Evolutionary conservation across 1,140 invertebrate species (phyloP).

Genomic region (Eumaeus atala): DNA sequence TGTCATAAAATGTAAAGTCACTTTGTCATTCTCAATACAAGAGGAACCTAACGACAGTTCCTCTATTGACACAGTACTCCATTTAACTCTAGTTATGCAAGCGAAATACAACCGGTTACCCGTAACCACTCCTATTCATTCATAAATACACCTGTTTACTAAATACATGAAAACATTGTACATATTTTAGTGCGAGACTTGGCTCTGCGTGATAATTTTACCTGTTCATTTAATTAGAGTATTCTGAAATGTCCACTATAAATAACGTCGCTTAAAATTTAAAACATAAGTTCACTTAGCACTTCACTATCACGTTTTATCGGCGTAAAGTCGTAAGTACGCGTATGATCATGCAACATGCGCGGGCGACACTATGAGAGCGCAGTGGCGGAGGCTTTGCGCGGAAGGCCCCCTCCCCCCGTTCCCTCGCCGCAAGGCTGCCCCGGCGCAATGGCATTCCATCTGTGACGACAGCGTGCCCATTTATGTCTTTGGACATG

Average conservation of each 20-base stretch:
- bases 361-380: conserved; percentile 50
- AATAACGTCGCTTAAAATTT: no score
- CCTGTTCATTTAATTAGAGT: no score
- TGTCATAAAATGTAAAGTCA: conserved; percentile 46
- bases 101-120: conserved; percentile 25
- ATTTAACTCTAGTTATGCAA: conserved; percentile 45
- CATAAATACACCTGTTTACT: conserved; percentile 44
- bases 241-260: no score
- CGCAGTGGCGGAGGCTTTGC: conserved; percentile 53
- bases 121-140: conserved; percentile 39
- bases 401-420: conserved; percentile 41
- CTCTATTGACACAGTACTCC: conserved; percentile 45
- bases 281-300: no score
- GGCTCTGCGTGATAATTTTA: no score
- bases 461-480: conserved; percentile 67
- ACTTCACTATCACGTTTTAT: no score
- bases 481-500: conserved; percentile 71
- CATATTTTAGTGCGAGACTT: no score
- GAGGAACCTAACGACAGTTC: conserved; percentile 28
- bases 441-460: conserved; percentile 59
- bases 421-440: conserved; percentile 53
- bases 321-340: conserved; percentile 5
- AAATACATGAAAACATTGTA: not conserved
- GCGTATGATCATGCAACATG: conserved; percentile 36
- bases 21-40: conserved; percentile 39